These are phyloP conservation scores for Plutomurus gul DNA, from an alignment of 1,140 invertebrate genomes.

Conservation along the genomic window DNA sequence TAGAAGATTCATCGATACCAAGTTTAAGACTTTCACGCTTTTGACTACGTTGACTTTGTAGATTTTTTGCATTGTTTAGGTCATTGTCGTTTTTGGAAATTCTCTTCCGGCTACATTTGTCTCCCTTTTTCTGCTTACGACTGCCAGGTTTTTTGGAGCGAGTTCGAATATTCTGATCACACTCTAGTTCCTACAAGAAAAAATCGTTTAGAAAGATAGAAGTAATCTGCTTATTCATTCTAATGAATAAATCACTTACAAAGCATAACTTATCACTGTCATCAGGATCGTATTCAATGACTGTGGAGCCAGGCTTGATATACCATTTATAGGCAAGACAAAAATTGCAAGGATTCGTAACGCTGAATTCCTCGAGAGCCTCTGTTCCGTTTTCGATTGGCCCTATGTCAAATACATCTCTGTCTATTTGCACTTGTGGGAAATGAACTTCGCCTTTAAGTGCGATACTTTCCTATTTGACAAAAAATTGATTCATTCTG, in stretches of 20 bases:
- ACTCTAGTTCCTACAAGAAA: background rate
- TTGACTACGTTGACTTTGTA: background rate
- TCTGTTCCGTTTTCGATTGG: conserved; percentile 56
- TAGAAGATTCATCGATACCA: too few species aligned
- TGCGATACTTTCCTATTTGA: conserved; percentile 58
- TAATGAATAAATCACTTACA: too few species aligned
- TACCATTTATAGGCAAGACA: conserved; percentile 58
- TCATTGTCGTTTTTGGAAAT: too few species aligned
- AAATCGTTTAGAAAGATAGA: background rate
- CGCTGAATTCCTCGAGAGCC: conserved; percentile 54
- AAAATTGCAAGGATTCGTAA: conserved; percentile 61
- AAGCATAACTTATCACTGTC: background rate
- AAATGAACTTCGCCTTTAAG: conserved; percentile 60
- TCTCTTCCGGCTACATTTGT: too few species aligned
- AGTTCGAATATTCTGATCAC: too few species aligned
- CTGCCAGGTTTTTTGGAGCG: too few species aligned
- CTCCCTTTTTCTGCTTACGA: too few species aligned
- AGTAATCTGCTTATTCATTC: background rate
- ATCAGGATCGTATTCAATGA: background rate
- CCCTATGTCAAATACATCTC: conserved; percentile 57
- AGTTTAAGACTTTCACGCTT: background rate
- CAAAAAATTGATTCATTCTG: background rate
- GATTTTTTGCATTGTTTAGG: background rate
- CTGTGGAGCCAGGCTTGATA: conserved; percentile 32
- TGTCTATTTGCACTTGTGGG: conserved; percentile 58